phyloP scores from a whole-genome alignment of 1,140 invertebrate species.

The Oedothorax gibbosus region DNA sequence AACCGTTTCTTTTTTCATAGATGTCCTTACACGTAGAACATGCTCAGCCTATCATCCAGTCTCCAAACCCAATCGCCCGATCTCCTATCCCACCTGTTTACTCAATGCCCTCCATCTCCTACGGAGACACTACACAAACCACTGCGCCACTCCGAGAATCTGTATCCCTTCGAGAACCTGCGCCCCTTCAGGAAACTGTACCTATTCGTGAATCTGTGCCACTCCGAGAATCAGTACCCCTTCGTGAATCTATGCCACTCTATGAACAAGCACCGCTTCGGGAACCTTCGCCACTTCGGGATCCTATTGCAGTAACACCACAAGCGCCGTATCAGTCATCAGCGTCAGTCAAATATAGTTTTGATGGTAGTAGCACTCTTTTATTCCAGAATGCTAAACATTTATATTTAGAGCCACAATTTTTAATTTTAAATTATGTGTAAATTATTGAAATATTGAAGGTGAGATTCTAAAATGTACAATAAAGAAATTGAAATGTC shows the following conservation, averaged over 20 bases:
- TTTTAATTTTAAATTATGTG: no score
- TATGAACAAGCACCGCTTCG: neutral
- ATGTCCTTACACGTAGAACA: constrained; percentile 22
- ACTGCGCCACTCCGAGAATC: neutral
- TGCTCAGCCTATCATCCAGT: constrained; percentile 13
- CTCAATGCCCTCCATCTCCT: neutral
- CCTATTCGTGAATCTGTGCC: no score
- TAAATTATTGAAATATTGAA: no score
- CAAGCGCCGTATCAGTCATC: constrained; percentile 21
- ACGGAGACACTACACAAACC: neutral
- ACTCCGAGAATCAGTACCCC: no score
- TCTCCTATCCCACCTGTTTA: constrained; percentile 32
- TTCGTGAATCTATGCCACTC: no score
- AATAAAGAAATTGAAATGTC: no score
- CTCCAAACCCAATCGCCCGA: neutral
- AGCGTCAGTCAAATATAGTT: constrained; percentile 50
- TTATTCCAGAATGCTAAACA: neutral
- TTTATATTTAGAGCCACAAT: no score
- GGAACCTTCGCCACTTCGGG: constrained; percentile 12
- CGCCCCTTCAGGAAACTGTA: no score
- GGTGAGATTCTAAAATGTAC: no score
- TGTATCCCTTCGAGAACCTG: no score
- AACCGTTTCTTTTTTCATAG: neutral
- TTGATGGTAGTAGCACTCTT: constrained; percentile 28
- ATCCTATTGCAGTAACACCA: neutral